phyloP scores from a whole-genome alignment of 2,888 invertebrate species.

The Nemotelus nigrinus region DNA sequence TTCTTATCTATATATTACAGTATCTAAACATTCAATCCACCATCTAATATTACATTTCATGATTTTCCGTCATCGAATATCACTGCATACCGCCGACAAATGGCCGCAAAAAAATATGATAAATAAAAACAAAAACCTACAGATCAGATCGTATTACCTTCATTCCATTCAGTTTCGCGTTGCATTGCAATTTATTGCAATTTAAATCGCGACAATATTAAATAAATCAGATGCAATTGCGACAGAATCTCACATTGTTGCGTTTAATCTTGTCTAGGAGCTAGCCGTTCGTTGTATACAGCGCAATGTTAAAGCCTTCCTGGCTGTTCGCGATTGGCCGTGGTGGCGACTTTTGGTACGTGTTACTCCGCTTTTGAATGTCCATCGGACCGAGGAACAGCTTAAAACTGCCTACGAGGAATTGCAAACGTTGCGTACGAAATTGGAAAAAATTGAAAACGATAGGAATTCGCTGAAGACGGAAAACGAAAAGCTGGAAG shows the following conservation, averaged over 20 bases:
- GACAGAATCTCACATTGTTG: background rate
- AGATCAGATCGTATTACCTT: conserved; percentile 1
- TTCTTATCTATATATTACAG: too few relatives aligned
- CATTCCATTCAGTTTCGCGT: background rate
- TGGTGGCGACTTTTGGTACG: conserved; percentile 96
- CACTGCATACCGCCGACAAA: too few relatives aligned
- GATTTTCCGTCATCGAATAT: too few relatives aligned
- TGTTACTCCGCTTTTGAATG: conserved; percentile 90
- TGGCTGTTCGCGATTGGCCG: conserved; percentile 93
- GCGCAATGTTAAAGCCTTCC: conserved; percentile 91
- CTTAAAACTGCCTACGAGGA: conserved; percentile 86
- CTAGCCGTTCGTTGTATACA: conserved; percentile 92
- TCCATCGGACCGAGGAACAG: conserved; percentile 93
- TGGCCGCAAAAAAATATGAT: background rate
- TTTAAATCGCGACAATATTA: background rate
- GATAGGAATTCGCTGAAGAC: conserved; percentile 87
- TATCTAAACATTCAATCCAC: too few relatives aligned
- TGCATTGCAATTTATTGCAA: conserved; percentile 2
- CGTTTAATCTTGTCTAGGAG: conserved; percentile 67
- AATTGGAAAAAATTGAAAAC: conserved; percentile 87
- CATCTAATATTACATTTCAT: too few relatives aligned
- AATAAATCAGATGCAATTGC: background rate
- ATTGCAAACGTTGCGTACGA: conserved; percentile 80
- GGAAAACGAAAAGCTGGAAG: conserved; percentile 88
- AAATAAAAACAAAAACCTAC: background rate